Base-by-base conservation (phyloP, 2,797 vertebrate genomes). In the Otolemur crassicaudatus region DNA sequence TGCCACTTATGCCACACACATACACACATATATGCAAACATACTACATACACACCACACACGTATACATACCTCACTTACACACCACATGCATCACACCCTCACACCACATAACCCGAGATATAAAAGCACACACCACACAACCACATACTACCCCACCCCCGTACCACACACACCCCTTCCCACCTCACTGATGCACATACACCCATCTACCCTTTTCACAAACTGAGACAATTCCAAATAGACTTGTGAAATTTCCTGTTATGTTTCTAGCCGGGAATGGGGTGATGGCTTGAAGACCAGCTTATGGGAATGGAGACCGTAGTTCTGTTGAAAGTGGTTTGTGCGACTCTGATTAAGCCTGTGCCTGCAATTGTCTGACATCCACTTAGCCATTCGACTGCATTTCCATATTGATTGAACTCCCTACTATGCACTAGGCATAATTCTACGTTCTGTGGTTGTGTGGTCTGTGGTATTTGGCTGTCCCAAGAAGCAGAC, bases 401-500 rank as follows among this genome's bases (percentile, higher is more conserved):
- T 19, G 16, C 14, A 5, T 65, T 58, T 90, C 61, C 29, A 17
- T 4, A 3, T 20, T 14, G n/a, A 67, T 9, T 2, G 7, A 61
- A 43, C 17, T 53, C 72, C 40, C 63, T 87, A 1, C 81, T 60
- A 3, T 22, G 53, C 43, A 10, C 46, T 34, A 19, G 56, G 29
- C 37, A 90, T 86, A 67, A 13, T 79, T 60, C 20, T n/a, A 87
- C n/a, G 56, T 61, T 87, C n/a, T 37, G 67, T 40, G n/a, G n/a
- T 58, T n/a, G 56, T 94, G 49, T 53, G 9, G 69, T 34, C 34
- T 82, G 80, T 23, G 29, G 53, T 79, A 53, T 53, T 53, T 53
- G 49, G 49, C 49, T 53, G 4, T 80, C n/a, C 65, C 13, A 60
- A 82, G 73, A 46, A 63, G 31, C 14, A 3, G 60, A 60, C 11